phyloP scores from a whole-genome alignment of 2,113 vertebrate species.

The Pan troglodytes region DNA sequence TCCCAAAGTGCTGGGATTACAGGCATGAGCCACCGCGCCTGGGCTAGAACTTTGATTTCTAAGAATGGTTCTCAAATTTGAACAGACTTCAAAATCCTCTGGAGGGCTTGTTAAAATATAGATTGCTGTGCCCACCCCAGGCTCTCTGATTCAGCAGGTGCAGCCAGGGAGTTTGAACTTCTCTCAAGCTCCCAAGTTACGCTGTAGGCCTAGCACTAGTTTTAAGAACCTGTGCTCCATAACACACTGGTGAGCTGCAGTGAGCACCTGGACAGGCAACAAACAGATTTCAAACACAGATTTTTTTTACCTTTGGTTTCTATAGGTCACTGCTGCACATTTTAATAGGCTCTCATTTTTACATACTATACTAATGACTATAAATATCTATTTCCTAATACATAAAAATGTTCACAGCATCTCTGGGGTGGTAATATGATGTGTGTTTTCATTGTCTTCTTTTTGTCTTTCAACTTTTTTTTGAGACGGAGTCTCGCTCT shows the following conservation, averaged over 20 bases:
- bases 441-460: neutral
- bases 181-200: neutral
- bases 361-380: neutral
- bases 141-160: neutral
- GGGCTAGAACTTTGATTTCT: neutral
- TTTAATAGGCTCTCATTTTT: neutral
- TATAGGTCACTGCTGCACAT: neutral
- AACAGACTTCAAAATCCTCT: neutral
- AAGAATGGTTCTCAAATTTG: neutral
- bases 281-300: neutral
- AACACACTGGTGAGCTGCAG: neutral
- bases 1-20: too few species aligned
- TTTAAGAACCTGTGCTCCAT: neutral
- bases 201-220: neutral
- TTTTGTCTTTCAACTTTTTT: neutral
- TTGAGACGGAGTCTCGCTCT: too few species aligned
- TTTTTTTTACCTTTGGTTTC: neutral
- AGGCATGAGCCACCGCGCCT: too few species aligned
- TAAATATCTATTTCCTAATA: neutral
- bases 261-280: neutral
- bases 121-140: neutral
- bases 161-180: neutral
- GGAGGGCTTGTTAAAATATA: neutral
- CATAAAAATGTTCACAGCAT: neutral
- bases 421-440: neutral